Percentiles rank a stretch among this genome's conserved stretches.
These are phyloP conservation scores for Oxyruncus cristatus DNA, from an alignment of 2,113 vertebrate genomes.

Conservation along the genomic window DNA sequence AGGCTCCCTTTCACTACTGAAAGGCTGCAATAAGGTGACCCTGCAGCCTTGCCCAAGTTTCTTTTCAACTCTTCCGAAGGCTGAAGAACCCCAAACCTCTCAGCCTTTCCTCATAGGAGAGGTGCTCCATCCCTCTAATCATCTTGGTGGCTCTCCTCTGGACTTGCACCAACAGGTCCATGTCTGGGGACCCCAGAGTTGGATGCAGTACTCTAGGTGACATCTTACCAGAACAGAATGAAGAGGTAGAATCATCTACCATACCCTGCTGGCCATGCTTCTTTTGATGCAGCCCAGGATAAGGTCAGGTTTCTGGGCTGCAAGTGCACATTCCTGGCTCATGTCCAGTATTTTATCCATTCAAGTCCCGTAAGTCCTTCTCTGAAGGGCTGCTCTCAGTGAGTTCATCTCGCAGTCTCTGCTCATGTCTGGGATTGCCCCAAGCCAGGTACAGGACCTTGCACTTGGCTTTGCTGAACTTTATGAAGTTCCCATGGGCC, in stretches of 20 bases:
- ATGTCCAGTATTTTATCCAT: background rate
- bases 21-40: background rate
- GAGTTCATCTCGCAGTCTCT: background rate
- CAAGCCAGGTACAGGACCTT: background rate
- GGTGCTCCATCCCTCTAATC: background rate
- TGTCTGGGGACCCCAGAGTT: background rate
- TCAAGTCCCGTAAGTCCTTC: background rate
- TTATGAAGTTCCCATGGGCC: background rate
- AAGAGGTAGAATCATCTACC: background rate
- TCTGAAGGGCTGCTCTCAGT: background rate
- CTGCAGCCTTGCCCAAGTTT: background rate
- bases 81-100: background rate
- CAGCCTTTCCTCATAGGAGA: background rate
- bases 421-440: background rate
- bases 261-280: background rate
- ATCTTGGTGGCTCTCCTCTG: background rate
- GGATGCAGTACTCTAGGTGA: background rate
- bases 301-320: background rate
- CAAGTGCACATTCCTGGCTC: accelerated
- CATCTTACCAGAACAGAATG: background rate
- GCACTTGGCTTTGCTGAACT: background rate
- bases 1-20: background rate
- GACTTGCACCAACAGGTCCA: background rate
- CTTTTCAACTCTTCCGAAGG: background rate
- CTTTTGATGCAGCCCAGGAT: background rate